A percentile compares a stretch with the other conserved stretches of the same genome.
These are phyloP conservation scores for Momotus momota DNA, from an alignment of 2,797 vertebrate genomes.

Conservation along the genomic window DNA sequence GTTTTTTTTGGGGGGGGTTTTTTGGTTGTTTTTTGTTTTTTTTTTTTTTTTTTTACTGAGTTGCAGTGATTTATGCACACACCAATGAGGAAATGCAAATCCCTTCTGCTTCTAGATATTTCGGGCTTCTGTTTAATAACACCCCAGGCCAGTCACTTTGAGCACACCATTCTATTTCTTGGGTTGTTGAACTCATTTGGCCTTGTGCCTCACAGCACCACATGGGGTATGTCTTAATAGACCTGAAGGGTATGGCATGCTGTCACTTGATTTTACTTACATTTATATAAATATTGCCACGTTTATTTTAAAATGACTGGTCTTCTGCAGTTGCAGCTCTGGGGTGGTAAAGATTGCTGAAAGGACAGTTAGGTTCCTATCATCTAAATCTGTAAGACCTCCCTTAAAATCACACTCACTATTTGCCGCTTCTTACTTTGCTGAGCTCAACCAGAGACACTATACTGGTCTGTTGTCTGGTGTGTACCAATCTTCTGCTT, in stretches of 20 bases:
- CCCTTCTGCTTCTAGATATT: neutral
- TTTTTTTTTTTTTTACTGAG: neutral
- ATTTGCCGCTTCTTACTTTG: neutral
- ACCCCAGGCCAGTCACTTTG: neutral
- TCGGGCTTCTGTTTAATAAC: neutral
- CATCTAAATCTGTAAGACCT: neutral
- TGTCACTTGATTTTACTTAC: constrained; percentile 48
- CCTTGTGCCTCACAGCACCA: neutral
- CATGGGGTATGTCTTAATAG: constrained; percentile 16
- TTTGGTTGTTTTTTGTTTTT: no score
- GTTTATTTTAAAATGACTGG: constrained; percentile 24
- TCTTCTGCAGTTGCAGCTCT: neutral
- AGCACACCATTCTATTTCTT: neutral
- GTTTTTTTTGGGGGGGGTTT: no score
- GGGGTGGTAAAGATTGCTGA: neutral
- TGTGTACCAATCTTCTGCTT: neutral
- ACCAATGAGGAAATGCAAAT: neutral
- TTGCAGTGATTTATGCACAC: neutral
- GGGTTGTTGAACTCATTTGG: constrained; percentile 44
- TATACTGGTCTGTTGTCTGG: neutral
- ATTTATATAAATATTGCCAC: constrained; percentile 13
- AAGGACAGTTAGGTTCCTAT: neutral
- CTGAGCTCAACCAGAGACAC: neutral
- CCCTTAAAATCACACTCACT: neutral
- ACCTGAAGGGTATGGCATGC: constrained; percentile 6